These are phyloP conservation scores for Pongo pygmaeus DNA, from an alignment of 2,113 vertebrate species.

Conservation along the genomic window DNA sequence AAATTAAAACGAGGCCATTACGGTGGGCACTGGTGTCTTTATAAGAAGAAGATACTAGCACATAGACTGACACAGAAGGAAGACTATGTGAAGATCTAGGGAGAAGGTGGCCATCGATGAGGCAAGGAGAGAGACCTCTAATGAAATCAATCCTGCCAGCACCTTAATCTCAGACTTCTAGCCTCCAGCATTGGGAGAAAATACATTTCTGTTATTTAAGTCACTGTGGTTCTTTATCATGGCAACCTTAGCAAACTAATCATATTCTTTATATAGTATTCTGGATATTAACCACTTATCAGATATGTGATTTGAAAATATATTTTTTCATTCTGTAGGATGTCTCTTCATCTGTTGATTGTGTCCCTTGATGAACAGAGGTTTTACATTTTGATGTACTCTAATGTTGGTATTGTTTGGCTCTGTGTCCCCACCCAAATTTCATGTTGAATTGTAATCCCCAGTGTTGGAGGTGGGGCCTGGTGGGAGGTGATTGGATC, in stretches of 20 bases:
- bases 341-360: neutral
- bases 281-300: neutral
- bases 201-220: neutral
- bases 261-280: neutral
- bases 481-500: too few relatives aligned
- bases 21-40: neutral
- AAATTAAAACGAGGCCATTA: neutral
- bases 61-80: neutral
- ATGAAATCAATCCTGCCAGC: neutral
- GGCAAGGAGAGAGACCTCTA: neutral
- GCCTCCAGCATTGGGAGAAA: neutral
- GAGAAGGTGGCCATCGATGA: neutral
- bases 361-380: neutral
- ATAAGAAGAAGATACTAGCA: neutral
- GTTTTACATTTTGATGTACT: neutral
- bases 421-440: too few relatives aligned
- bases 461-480: too few relatives aligned
- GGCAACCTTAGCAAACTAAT: neutral
- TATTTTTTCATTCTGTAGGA: neutral
- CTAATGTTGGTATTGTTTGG: too few relatives aligned
- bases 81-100: neutral
- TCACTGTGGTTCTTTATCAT: neutral
- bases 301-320: neutral
- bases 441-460: too few relatives aligned
- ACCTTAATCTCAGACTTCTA: neutral